Conservation (phyloP, 1,140 invertebrate genomes). For the Megathymus violae region DNA sequence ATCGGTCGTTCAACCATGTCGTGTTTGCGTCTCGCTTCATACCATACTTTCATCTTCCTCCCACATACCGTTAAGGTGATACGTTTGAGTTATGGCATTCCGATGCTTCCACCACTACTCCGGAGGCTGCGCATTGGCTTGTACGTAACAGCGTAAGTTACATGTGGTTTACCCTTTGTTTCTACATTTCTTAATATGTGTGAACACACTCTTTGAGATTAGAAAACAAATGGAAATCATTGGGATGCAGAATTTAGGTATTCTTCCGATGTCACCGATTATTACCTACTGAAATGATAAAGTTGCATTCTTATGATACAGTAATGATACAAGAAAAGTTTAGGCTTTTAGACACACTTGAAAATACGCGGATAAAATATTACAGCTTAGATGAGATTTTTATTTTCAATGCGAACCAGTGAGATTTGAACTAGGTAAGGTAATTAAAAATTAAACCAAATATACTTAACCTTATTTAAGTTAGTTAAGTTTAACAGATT, state of each 20-base stretch:
- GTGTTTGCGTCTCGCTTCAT: slow-evolving; percentile 51
- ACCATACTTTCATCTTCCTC: slow-evolving; percentile 60
- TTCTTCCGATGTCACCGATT: no score
- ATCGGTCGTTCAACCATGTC: slow-evolving; percentile 82
- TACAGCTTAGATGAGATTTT: no score
- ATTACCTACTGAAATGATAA: no score
- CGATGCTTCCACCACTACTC: slow-evolving; percentile 72
- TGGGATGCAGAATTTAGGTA: slow-evolving; percentile 28
- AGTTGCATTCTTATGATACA: no score
- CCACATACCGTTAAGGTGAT: slow-evolving; percentile 78
- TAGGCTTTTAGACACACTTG: no score
- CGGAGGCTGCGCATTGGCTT: slow-evolving; percentile 68
- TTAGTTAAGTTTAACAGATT: no score
- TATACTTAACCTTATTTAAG: no score
- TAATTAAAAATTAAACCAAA: no score
- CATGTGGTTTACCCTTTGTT: slow-evolving; percentile 68
- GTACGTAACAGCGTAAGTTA: slow-evolving; percentile 60
- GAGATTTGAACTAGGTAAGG: no score
- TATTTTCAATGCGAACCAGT: no score
- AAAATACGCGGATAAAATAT: no score
- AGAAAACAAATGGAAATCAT: slow-evolving; percentile 52
- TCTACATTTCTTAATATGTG: slow-evolving; percentile 61
- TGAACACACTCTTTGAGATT: slow-evolving; percentile 61
- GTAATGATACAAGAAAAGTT: no score
- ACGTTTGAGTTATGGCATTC: slow-evolving; percentile 80